Evolutionary conservation across 1,140 invertebrate species (phyloP), one percentile per base, ranked within the genome.

Genomic region (Antheraea mylitta): DNA sequence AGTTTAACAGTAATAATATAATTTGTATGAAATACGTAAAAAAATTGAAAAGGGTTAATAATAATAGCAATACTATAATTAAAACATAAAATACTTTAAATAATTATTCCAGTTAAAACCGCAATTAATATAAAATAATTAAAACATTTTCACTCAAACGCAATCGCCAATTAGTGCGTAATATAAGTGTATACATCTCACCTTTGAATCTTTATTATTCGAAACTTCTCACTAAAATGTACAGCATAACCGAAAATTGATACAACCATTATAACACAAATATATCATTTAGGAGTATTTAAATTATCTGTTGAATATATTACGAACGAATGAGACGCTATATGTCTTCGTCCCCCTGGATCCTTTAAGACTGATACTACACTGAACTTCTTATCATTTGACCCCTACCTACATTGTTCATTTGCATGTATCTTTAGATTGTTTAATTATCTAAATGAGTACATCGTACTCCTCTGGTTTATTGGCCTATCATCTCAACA

Each of bases 131-230:
- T 42, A 7, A 42, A 42, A 11, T 11, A 9, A 9, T 7, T 11
- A 11, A 42, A 9, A 7, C 11, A 7, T 2, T 42, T 42, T 42
- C 38, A 8, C 7, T 4, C 7, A 0, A 42, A 42, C 7, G 38
- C 3, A 42, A 8, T 9, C 38, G 11, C 7, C 38, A 42, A 4
- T 2, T 30, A 30, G 22, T 7, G 7, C 0, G 38, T 1, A 11
- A 42, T 42, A 42, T 42, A 42, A 42, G 38, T 42, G 38, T 7
- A 42, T 42, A 42, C 1, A 42, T 65, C 76, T 81, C 70, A 87
- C 86, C 79, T 85, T 70, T 89, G 84, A 48, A 86, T 78, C 77
- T 81, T 91, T 18, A 81, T 66, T 53, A 88, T 80, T 67, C 79
- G 76, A 36, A 86, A 67, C 68, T 74, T 75, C 22, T 64, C 64